These are phyloP conservation scores for Vidua macroura DNA, from an alignment of 2,113 vertebrate species.

Conservation along the genomic window DNA sequence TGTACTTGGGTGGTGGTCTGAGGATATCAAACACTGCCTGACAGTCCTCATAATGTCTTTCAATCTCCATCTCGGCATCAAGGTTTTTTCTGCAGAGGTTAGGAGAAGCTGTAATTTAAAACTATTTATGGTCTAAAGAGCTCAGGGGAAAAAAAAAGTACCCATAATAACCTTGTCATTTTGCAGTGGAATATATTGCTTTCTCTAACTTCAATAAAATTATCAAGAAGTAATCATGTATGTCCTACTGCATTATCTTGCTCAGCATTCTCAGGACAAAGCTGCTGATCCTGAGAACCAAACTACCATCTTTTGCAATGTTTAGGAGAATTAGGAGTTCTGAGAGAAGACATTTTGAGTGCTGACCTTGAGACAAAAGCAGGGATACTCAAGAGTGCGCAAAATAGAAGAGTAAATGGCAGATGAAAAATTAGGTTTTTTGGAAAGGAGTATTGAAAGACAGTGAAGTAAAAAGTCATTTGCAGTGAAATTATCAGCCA, in stretches of 20 bases:
- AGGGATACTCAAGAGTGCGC: neutral
- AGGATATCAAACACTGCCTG: neutral
- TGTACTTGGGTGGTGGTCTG: neutral
- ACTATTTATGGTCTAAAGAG: constrained; percentile 14
- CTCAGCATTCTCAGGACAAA: constrained; percentile 22
- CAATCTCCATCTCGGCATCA: neutral
- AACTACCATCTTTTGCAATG: constrained; percentile 1
- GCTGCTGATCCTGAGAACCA: neutral
- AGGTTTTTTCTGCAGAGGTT: neutral
- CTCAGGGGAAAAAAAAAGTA: neutral
- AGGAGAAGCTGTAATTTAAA: constrained; percentile 32
- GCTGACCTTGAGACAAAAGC: constrained; percentile 37
- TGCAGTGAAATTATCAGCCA: neutral
- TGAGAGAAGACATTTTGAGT: constrained; percentile 12
- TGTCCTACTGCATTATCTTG: neutral
- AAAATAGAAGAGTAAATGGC: neutral
- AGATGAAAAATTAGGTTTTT: neutral
- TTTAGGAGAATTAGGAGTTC: constrained; percentile 32
- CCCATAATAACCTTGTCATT: neutral
- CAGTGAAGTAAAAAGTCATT: neutral
- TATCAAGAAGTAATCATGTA: neutral
- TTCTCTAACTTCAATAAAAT: neutral
- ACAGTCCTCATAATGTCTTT: neutral
- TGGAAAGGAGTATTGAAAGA: neutral
- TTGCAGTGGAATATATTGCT: constrained; percentile 12